Evolutionary conservation across 2,113 vertebrate species (phyloP).

Genomic region (Engraulis encrasicolus): DNA sequence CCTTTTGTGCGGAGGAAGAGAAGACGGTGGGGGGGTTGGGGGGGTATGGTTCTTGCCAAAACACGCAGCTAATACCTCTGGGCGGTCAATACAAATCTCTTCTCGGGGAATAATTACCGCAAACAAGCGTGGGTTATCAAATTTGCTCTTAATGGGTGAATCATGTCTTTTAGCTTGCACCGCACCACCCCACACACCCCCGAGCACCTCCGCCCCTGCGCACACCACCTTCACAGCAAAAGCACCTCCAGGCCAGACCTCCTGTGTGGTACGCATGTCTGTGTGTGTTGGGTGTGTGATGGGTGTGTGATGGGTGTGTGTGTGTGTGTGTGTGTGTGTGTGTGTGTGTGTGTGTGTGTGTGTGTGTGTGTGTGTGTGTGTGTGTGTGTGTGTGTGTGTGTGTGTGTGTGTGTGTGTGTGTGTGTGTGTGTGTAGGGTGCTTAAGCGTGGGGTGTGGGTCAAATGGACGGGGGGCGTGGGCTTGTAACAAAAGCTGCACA

Average conservation of each 20-base stretch:
- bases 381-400: not conserved
- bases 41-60: not conserved
- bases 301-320: too few relatives aligned
- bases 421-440: not conserved
- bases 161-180: slow-evolving; percentile 15
- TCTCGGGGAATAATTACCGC: slow-evolving; percentile 3
- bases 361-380: not conserved
- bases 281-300: not conserved
- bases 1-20: not conserved
- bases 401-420: not conserved
- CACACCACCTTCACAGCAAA: not conserved
- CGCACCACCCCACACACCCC: too few relatives aligned
- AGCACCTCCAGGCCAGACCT: slow-evolving; percentile 1
- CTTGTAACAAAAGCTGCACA: not conserved
- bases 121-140: slow-evolving; percentile 12
- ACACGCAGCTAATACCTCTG: slow-evolving; percentile 5
- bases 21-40: too few relatives aligned
- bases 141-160: slow-evolving; percentile 23
- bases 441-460: too few relatives aligned
- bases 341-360: not conserved
- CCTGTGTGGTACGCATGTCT: not conserved
- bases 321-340: not conserved
- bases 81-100: slow-evolving; percentile 24
- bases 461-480: not conserved
- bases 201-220: not conserved